Evolutionary conservation across 2,797 vertebrate genomes (phyloP), one percentile per base, ranked within the genome.

Genomic region (Gobio occitaniae): DNA sequence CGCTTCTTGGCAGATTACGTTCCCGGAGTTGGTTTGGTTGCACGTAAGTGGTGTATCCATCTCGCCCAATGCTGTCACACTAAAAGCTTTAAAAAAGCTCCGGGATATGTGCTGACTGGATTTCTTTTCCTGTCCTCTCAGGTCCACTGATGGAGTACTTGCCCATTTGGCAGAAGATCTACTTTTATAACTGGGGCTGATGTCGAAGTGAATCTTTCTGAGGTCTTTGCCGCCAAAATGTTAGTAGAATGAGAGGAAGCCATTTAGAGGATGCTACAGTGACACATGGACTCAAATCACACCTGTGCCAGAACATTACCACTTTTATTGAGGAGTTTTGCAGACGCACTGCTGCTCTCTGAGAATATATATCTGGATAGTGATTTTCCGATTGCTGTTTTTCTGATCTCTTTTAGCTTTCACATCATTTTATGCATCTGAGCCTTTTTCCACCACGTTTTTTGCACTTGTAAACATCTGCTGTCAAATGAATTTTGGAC

Each of bases 131-230:
- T 86, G 21, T 88, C 36, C 87, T 38, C 74, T 65, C 94, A 99
- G 98, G 96, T 36, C 98, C 98, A 0, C 91, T 99, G 93, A 99
- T 99, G 96, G 98, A 98, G 48, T 99, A 99, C 90, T 95, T 99
- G 85, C 98, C 98, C 71, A 92, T 94, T 88, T 99, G 98, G 98
- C 98, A 99, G 96, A 99, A 99, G 94, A 97, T 99, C 89, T 99
- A 99, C 93, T 99, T 99, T 95, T 99, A 99, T 93, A 99, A 95
- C 92, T 99, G 98, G 98, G 97, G 97, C 71, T 89, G 87, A 89
- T 16, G 48, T 61, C 80, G 77, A 66, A 83, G 71, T 63, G 70
- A 61, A 80, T 48, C 38, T 32, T 76, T 80, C 29, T 66, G 84
- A 85, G 79, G 66, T 78, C 52, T 59, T 29, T 15, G 7, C 36